phyloP scores from a whole-genome alignment of 2,113 vertebrate species.

The Vidua chalybeata region DNA sequence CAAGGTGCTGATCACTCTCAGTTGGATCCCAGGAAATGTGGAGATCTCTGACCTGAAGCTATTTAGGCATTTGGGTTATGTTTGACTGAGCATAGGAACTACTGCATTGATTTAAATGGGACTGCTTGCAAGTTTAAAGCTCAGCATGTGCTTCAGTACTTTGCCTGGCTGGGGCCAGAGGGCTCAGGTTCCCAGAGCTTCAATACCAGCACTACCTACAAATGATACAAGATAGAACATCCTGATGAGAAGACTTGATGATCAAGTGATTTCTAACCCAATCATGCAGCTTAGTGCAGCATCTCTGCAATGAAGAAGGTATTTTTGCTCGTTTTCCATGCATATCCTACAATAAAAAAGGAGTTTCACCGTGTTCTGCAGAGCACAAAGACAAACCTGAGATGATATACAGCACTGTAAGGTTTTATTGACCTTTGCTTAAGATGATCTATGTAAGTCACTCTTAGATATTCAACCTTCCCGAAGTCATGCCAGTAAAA shows the following conservation, averaged over 20 bases:
- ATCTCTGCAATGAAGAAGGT: not conserved
- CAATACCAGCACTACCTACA: not conserved
- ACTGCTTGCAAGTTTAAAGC: not conserved
- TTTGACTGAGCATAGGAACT: not conserved
- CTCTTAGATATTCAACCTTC: not conserved
- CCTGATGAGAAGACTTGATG: not conserved
- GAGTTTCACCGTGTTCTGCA: not conserved
- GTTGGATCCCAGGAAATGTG: not conserved
- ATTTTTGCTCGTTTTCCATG: not conserved
- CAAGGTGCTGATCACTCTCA: not conserved
- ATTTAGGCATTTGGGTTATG: not conserved
- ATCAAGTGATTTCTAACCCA: not conserved
- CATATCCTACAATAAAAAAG: not conserved
- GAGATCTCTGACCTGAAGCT: slow-evolving; percentile 4
- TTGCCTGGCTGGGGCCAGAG: not conserved
- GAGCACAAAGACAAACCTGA: not conserved
- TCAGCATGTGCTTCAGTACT: slow-evolving; percentile 13
- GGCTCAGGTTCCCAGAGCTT: not conserved
- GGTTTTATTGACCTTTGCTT: not conserved
- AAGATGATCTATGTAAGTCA: not conserved
- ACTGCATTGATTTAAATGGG: not conserved
- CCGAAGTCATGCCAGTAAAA: slow-evolving; percentile 18
- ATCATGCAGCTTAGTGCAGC: not conserved
- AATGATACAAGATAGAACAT: not conserved
- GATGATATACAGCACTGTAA: not conserved